These are phyloP conservation scores for Ecdyonurus torrentis DNA, from an alignment of 2,888 invertebrate genomes.

Conservation along the genomic window DNA sequence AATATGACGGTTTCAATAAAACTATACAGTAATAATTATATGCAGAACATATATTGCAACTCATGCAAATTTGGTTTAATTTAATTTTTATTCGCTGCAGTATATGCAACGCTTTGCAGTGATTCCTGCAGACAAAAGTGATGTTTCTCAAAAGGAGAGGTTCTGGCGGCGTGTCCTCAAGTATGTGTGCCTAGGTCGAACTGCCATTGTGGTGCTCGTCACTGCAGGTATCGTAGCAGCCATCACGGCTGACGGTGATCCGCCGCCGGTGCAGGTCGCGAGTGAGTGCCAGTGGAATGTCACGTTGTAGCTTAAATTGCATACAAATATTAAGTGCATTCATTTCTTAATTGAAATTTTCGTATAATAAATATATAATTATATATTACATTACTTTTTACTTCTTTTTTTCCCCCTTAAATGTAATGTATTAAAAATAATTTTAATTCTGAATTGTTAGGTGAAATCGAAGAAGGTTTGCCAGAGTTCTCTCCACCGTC, in stretches of 20 bases:
- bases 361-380: too few relatives aligned
- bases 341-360: too few relatives aligned
- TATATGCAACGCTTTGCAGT: not conserved
- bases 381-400: too few relatives aligned
- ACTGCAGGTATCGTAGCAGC: not conserved
- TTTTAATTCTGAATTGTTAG: too few relatives aligned
- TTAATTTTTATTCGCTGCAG: not conserved
- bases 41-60: too few relatives aligned
- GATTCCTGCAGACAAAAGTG: not conserved
- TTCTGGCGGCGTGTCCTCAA: not conserved
- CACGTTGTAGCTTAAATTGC: too few relatives aligned
- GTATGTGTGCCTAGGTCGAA: not conserved
- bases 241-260: not conserved
- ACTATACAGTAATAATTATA: too few relatives aligned
- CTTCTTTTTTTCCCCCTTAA: too few relatives aligned
- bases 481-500: constrained; percentile 21
- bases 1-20: too few relatives aligned
- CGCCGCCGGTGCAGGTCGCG: not conserved
- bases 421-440: too few relatives aligned
- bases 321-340: too few relatives aligned
- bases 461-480: constrained; percentile 20
- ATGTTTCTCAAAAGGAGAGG: not conserved
- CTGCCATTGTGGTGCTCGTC: not conserved
- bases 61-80: too few relatives aligned
- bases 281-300: not conserved